Evolutionary conservation across 2,113 vertebrate genomes (phyloP), one percentile per base, ranked within the genome.

Genomic region (Ranitomeya variabilis): DNA sequence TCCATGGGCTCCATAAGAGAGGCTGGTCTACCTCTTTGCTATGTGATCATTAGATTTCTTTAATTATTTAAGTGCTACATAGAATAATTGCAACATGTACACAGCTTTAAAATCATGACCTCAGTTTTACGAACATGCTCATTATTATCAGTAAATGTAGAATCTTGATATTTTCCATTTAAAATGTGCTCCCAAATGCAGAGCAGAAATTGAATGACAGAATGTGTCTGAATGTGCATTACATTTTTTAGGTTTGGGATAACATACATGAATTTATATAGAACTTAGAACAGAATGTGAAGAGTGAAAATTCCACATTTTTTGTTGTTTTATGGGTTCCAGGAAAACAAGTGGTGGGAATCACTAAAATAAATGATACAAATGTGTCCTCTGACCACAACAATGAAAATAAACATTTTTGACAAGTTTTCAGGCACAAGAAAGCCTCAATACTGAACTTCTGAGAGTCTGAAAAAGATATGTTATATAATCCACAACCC

Each of bases 391-490:
- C 52, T 4, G 19, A 64, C 62, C 62, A 23, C 31, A 51, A 83
- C 60, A 67, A 83, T 83, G 6, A 66, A 64, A 83, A 52, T 13
- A 82, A 64, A 45, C 55, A 64, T 82, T n/a, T n/a, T 67, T 16
- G 23, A 21, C 1, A 82, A 26, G 15, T 64, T 16, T 19, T 82
- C 31, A 64, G 26, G 37, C 80, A 21, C 37, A 66, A 14, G 21
- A 66, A 51, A 45, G 66, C 15, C 80, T 13, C 80, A 21, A 31
- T 13, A 2, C 60, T 67, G 62, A 26, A 81, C 55, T 16, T 18
- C 79, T 57, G 13, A 60, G 7, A 62, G 57, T 26, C 57, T 80
- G 54, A 31, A 31, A 37, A 18, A 62, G 12, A 62, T 57, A 51
- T n/a, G 54, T 74, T 73, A 76, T 85, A 74, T 85, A 59, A 85